These are phyloP conservation scores for Datnioides undecimradiatus DNA, from an alignment of 2,113 vertebrate species.

Conservation along the genomic window DNA sequence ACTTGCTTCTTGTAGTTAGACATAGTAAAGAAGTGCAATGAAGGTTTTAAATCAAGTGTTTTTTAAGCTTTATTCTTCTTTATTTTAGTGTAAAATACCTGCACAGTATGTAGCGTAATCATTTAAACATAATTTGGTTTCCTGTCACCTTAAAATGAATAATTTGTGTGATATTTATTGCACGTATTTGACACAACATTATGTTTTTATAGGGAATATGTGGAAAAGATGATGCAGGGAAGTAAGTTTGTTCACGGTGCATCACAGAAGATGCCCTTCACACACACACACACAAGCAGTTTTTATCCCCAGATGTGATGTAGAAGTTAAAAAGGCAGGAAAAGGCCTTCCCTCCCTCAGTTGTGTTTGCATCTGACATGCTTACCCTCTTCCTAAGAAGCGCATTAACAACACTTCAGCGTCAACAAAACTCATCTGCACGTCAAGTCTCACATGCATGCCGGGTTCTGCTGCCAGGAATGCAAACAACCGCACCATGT, in stretches of 20 bases:
- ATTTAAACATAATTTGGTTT: background rate
- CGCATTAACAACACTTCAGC: slow-evolving; percentile 62
- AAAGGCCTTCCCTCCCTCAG: background rate
- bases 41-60: background rate
- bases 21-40: background rate
- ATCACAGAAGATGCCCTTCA: background rate
- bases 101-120: background rate
- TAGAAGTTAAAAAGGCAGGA: background rate
- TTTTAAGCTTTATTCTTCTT: background rate
- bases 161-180: background rate
- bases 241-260: background rate
- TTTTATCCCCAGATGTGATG: background rate
- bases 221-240: too few species aligned
- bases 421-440: slow-evolving; percentile 65
- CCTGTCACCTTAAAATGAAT: background rate
- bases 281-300: background rate
- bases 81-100: background rate
- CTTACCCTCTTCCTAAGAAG: slow-evolving; percentile 36
- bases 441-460: slow-evolving; percentile 60
- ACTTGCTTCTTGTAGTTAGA: too few species aligned
- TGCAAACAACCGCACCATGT: slow-evolving; percentile 79
- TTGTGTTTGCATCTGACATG: slow-evolving; percentile 34
- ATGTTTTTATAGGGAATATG: background rate
- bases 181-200: background rate
- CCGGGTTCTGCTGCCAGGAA: slow-evolving; percentile 60